phyloP scores from a whole-genome alignment of 2,113 vertebrate genomes.

The Onychorhynchus coronatus region DNA sequence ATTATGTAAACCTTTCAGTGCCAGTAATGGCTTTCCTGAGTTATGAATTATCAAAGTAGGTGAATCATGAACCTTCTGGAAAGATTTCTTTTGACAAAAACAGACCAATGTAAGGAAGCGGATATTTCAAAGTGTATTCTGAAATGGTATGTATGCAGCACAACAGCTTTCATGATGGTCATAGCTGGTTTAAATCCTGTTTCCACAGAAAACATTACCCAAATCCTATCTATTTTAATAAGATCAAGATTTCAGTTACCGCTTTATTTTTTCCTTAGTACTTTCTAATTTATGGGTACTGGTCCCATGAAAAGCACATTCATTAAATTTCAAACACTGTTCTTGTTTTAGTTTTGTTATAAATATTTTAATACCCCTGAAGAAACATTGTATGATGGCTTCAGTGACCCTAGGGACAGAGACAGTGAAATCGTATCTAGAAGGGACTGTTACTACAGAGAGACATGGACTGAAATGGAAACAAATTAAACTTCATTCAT shows the following conservation, averaged over 20 bases:
- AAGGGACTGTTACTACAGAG: background rate
- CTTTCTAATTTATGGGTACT: background rate
- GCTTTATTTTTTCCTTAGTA: background rate
- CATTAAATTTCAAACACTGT: background rate
- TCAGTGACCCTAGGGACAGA: background rate
- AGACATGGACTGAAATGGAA: background rate
- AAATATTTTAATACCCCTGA: background rate
- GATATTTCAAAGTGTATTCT: background rate
- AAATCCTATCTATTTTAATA: background rate
- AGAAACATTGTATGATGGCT: background rate
- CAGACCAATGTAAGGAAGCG: background rate
- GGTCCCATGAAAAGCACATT: background rate
- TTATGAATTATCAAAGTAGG: background rate
- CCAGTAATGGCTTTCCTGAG: background rate
- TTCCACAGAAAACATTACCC: background rate
- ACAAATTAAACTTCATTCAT: background rate
- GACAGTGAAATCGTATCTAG: background rate
- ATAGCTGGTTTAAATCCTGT: background rate
- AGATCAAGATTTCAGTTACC: background rate
- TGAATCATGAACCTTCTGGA: background rate
- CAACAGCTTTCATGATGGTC: background rate
- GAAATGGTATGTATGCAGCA: background rate
- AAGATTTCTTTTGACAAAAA: background rate
- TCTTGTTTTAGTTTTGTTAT: slow-evolving; percentile 6
- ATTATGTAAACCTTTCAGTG: background rate